phyloP scores from a whole-genome alignment of 2,888 invertebrate genomes.

The Adela reaumurella region DNA sequence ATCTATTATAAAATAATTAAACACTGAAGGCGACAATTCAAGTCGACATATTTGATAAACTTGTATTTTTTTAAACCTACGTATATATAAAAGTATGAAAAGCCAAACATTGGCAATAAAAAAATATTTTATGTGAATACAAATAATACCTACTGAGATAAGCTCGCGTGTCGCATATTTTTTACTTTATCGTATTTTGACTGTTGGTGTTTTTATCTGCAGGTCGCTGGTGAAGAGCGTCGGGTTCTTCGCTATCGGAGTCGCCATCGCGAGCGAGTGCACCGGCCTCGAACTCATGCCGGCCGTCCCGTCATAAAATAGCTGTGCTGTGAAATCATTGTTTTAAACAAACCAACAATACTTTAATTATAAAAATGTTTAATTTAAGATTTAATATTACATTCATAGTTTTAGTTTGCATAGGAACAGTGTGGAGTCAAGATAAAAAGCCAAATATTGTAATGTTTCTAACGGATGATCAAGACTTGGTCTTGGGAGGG shows the following conservation, averaged over 20 bases:
- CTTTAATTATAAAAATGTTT: neutral
- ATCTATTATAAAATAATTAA: too few relatives aligned
- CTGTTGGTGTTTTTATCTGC: constrained; percentile 26
- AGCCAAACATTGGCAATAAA: too few relatives aligned
- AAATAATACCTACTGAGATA: neutral
- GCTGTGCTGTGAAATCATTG: constrained; percentile 3
- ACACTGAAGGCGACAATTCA: too few relatives aligned
- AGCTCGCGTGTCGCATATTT: too few relatives aligned
- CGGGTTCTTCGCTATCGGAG: constrained; percentile 72
- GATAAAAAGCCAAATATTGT: constrained; percentile 66
- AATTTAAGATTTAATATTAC: constrained; percentile 21
- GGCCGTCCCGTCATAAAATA: constrained; percentile 40
- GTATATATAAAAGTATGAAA: too few relatives aligned
- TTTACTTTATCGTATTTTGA: neutral
- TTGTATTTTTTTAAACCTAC: too few relatives aligned
- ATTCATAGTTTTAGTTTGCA: constrained; percentile 21
- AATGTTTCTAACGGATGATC: constrained; percentile 80
- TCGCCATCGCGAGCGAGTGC: constrained; percentile 75
- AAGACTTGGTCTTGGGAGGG: constrained; percentile 74
- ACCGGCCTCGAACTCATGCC: constrained; percentile 72
- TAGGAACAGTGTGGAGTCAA: constrained; percentile 17
- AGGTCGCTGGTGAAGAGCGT: constrained; percentile 82
- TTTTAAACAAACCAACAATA: too few relatives aligned
- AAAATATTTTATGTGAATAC: too few relatives aligned
- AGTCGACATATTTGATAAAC: too few relatives aligned